Evolutionary conservation across 2,888 invertebrate species (phyloP).

Genomic region (Ochropleura leucogaster): DNA sequence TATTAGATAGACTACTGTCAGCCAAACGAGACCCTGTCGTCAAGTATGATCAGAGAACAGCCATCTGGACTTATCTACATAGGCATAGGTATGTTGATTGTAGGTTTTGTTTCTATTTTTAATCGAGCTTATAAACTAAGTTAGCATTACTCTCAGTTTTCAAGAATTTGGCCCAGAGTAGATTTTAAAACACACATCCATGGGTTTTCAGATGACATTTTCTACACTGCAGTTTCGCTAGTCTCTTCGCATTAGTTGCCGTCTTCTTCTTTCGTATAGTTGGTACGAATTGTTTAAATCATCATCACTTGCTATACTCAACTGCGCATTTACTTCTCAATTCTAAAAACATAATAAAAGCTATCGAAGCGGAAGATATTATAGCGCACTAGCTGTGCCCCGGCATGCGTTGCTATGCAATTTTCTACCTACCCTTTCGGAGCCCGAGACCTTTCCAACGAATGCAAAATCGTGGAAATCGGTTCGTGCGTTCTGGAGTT

Average conservation of each 20-base stretch:
- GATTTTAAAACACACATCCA: neutral
- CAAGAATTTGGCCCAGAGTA: neutral
- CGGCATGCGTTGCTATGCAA: too few relatives aligned
- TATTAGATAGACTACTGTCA: constrained; percentile 97
- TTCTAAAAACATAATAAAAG: neutral
- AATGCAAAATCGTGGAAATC: too few relatives aligned
- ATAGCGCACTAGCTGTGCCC: neutral
- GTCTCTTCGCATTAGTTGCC: neutral
- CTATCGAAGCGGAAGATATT: neutral
- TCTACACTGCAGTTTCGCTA: neutral
- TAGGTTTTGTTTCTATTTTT: neutral
- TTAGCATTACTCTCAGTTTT: neutral
- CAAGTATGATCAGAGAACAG: constrained; percentile 97
- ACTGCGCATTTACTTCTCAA: neutral
- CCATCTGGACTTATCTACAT: constrained; percentile 99
- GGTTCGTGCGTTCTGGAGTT: too few relatives aligned
- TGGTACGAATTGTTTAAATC: neutral
- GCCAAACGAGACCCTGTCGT: constrained; percentile 96
- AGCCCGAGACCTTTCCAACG: too few relatives aligned
- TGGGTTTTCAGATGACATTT: neutral
- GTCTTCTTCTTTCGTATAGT: neutral
- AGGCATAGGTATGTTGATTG: constrained; percentile 88
- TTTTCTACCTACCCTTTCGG: too few relatives aligned
- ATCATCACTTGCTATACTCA: neutral
- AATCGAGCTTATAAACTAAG: neutral